Conservation (phyloP, 2,888 invertebrate species). For the Drosophila koepferae region DNA sequence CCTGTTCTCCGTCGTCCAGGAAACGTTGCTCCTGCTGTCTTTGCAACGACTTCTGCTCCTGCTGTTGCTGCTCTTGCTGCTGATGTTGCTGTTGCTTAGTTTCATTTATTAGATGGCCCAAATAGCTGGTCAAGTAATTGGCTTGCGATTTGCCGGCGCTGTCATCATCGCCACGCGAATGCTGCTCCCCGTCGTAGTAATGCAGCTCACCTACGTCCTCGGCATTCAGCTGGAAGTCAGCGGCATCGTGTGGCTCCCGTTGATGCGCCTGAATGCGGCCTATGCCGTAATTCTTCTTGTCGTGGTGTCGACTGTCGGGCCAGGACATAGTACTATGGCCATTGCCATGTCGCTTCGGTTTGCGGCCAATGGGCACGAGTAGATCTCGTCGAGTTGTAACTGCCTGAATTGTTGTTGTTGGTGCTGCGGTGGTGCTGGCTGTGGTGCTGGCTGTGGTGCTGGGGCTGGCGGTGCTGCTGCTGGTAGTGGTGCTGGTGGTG, state of each 20-base stretch:
- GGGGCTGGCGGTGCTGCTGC: conserved; percentile 11
- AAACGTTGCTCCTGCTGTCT: conserved; percentile 17
- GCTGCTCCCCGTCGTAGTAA: conserved; percentile 43
- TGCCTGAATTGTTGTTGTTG: conserved; percentile 13
- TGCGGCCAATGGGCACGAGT: conserved; percentile 40
- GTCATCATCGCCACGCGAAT: conserved; percentile 7
- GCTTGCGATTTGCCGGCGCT: conserved; percentile 34
- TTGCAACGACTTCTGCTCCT: conserved; percentile 3
- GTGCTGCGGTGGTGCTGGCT: not conserved
- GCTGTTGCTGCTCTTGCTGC: conserved; percentile 1
- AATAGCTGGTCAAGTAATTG: conserved; percentile 52
- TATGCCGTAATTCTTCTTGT: conserved; percentile 30
- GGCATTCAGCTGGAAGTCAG: conserved; percentile 21
- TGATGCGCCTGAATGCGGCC: conserved; percentile 40
- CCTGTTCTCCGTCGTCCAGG: conserved; percentile 36
- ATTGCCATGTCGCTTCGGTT: conserved; percentile 45
- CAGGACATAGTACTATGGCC: conserved; percentile 10
- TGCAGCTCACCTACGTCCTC: conserved; percentile 58
- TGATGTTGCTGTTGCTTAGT: conserved; percentile 17
- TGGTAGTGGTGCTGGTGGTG: conserved; percentile 4
- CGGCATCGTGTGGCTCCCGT: not conserved
- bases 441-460: conserved; percentile 2
- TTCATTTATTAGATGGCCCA: conserved; percentile 26
- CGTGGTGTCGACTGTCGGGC: conserved; percentile 17
- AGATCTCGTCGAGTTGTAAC: conserved; percentile 14